Evolutionary conservation across 2,797 vertebrate genomes (phyloP), one percentile per base, ranked within the genome.

Genomic region (Clarias fuscus): DNA sequence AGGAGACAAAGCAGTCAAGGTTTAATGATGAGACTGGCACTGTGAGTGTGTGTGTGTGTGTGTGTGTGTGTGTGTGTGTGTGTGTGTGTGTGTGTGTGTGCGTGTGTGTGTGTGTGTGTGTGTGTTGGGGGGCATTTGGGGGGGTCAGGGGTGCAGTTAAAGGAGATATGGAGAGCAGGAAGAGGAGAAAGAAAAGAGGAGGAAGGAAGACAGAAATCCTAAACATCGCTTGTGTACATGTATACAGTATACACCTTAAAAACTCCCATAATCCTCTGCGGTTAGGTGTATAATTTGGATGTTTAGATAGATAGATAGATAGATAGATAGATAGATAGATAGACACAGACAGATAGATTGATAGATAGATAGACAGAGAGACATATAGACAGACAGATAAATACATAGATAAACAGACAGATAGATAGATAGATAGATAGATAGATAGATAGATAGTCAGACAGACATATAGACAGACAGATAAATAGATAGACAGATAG

Each of bases 1-100:
- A 59, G 82, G 1, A 80, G 33, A 48, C 61, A 65, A 81, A 65
- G 88, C 92, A 89, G 95, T 93, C 95, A 95, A 94, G 93, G 90
- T 72, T 88, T 94, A 95, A 95, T 94, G 94, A 90, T 94, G 95
- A 91, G 88, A 90, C 86, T 67, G 77, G 89, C 88, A 93, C 91
- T 93, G 91, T 89, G 93, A 92, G 93, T 91, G 89, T 88, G 93
- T 93, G 93, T 93, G 92, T 2, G 24, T 11, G 62, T 7, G 24
- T 0, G 64, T 33, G 33, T 33, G 33, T 33, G 33, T 33, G 33
- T 33, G 33, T 33, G 33, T 33, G 33, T 33, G 33, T 33, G 33
- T 33, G 33, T 33, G 33, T 33, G 33, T 33, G 33, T 33, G 33
- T 33, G 33, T 33, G 33, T 33, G 37, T 37, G 37, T 37, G 37